Evolutionary conservation across 2,888 invertebrate species (phyloP).

Genomic region (Plebejus argus): DNA sequence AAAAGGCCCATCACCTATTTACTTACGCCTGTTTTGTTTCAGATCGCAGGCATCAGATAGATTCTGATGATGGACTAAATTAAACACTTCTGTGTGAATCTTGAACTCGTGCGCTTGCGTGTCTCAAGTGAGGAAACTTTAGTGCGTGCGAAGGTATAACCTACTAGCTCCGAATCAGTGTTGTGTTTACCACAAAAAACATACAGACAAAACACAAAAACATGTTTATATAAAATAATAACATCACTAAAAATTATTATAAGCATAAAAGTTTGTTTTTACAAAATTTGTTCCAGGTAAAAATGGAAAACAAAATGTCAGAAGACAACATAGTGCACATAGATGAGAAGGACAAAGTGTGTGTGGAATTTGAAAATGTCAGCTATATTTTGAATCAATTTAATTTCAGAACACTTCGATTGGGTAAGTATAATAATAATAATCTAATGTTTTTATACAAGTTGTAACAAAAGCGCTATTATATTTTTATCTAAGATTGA

Average conservation of each 20-base stretch:
- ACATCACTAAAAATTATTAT: neutral
- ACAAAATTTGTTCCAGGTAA: neutral
- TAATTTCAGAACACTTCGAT: conserved; percentile 9
- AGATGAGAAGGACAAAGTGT: conserved; percentile 10
- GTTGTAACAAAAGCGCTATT: too few species aligned
- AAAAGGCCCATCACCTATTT: neutral
- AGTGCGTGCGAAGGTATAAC: neutral
- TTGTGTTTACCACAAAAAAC: neutral
- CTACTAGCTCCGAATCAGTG: neutral
- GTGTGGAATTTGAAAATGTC: conserved; percentile 5
- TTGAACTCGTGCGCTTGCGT: neutral
- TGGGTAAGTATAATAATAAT: conserved; percentile 12
- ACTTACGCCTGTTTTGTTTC: neutral
- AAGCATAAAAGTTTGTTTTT: neutral
- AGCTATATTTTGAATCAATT: neutral
- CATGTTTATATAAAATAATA: neutral
- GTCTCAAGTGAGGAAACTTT: neutral
- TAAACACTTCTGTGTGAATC: neutral
- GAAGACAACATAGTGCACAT: conserved; percentile 16
- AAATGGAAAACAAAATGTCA: neutral
- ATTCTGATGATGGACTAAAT: neutral
- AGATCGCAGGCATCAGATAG: neutral
- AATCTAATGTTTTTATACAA: too few species aligned
- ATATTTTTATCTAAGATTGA: too few species aligned
- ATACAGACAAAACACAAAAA: neutral